Conservation (phyloP, 2,888 invertebrate species). For the Ormyrus labotus region DNA sequence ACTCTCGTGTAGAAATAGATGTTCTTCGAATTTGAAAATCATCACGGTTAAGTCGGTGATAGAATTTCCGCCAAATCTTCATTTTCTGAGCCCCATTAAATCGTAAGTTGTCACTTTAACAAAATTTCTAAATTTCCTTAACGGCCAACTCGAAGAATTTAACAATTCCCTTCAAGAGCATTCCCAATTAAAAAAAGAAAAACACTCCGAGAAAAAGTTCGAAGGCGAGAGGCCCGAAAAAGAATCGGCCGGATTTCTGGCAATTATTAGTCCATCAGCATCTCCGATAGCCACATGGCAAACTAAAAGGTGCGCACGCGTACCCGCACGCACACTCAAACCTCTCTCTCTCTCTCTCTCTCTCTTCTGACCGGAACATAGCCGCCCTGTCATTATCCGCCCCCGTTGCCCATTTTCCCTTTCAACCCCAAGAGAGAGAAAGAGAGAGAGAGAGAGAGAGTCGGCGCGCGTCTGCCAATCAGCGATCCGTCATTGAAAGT, state of each 20-base stretch:
- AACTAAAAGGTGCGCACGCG: conserved; percentile 60
- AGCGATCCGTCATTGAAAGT: conserved; percentile 71
- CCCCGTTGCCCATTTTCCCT: conserved; percentile 72
- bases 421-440: conserved; percentile 66
- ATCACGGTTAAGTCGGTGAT: too few species aligned
- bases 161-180: too few species aligned
- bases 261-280: conserved; percentile 73
- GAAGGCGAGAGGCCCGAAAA: conserved; percentile 37
- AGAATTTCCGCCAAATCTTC: too few species aligned
- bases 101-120: too few species aligned
- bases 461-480: conserved; percentile 71
- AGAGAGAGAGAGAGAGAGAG: conserved; percentile 15
- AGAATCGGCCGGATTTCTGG: conserved; percentile 59
- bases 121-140: too few species aligned
- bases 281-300: conserved; percentile 73
- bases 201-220: not conserved
- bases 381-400: conserved; percentile 75
- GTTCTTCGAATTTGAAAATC: too few species aligned
- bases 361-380: conserved; percentile 8
- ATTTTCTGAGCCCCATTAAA: too few species aligned
- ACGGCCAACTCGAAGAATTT: too few species aligned
- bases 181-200: too few species aligned
- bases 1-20: too few species aligned
- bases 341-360: conserved; percentile 35
- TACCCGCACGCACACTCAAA: conserved; percentile 54